phyloP scores from a whole-genome alignment of 2,888 invertebrate genomes.

The Blera fallax region DNA sequence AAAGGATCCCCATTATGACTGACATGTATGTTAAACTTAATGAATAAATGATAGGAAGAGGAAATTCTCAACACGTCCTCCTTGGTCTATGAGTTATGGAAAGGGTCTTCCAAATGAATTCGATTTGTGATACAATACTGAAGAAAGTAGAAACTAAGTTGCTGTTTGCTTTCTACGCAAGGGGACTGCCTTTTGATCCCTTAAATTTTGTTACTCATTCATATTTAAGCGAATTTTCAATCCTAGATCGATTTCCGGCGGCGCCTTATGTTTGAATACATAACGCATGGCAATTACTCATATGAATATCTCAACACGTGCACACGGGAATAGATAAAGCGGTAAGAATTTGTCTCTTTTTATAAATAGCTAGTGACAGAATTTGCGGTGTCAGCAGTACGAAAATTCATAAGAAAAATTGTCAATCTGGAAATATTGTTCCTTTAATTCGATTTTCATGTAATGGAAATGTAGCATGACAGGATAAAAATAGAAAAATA shows the following conservation, averaged over 20 bases:
- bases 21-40: background rate
- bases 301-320: background rate
- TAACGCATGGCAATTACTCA: background rate
- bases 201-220: background rate
- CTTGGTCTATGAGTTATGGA: background rate
- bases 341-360: background rate
- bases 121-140: background rate
- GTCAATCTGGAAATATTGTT: background rate
- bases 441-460: background rate
- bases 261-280: slow-evolving; percentile 2
- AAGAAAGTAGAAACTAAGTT: background rate
- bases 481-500: background rate
- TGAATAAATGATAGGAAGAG: background rate
- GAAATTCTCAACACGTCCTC: slow-evolving; percentile 9
- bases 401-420: background rate
- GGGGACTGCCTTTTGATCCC: background rate
- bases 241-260: background rate
- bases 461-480: background rate
- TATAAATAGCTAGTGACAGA: background rate
- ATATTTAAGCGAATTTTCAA: background rate
- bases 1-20: background rate
- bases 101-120: background rate
- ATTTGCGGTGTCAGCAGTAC: background rate
- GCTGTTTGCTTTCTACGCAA: background rate
- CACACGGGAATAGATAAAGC: background rate